phyloP scores from a whole-genome alignment of 2,113 vertebrate genomes.

The Apteryx owenii region DNA sequence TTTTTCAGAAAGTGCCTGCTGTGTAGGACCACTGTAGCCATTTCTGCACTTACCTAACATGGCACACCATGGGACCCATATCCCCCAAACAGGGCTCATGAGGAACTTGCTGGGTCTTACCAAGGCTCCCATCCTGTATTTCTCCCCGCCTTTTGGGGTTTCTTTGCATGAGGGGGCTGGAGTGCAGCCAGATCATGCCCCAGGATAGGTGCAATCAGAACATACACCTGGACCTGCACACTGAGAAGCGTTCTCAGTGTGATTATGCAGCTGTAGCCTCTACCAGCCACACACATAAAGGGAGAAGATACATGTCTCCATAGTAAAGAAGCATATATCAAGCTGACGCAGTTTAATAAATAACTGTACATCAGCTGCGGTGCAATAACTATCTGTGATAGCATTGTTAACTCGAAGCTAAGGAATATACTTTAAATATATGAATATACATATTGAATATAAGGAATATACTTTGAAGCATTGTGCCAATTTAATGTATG shows the following conservation, averaged over 20 bases:
- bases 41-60: neutral
- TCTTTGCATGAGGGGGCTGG: neutral
- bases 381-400: neutral
- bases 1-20: neutral
- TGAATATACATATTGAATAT: too few species aligned
- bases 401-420: neutral
- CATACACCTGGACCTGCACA: too few species aligned
- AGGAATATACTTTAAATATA: too few species aligned
- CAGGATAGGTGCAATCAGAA: neutral
- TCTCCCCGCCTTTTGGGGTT: rapidly evolving
- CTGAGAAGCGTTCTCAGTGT: neutral
- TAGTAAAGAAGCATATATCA: neutral
- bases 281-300: rapidly evolving
- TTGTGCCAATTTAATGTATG: neutral
- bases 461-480: neutral
- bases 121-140: neutral
- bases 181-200: neutral
- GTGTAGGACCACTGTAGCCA: neutral
- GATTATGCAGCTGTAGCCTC: neutral
- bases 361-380: rapidly evolving
- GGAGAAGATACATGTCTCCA: neutral
- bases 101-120: neutral
- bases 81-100: neutral
- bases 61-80: rapidly evolving
- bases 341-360: neutral